Percentiles rank a stretch among this genome's conserved stretches.
These are phyloP conservation scores for Nasua narica DNA, from an alignment of 2,797 vertebrate species.

Conservation along the genomic window DNA sequence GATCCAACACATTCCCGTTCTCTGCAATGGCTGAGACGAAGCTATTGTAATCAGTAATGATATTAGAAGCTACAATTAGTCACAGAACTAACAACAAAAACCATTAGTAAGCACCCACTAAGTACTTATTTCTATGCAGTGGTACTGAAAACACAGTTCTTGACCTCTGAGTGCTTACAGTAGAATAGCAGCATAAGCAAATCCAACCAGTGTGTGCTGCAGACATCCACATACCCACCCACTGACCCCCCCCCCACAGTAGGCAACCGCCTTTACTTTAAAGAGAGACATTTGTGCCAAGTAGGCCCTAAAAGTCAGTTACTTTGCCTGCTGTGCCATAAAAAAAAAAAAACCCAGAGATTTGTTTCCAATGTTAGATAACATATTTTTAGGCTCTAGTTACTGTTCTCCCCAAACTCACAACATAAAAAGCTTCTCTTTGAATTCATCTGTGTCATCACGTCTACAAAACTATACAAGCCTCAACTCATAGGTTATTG, in stretches of 20 bases:
- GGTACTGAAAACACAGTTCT: slow-evolving; percentile 14
- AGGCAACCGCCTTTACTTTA: neutral
- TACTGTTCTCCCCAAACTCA: slow-evolving; percentile 14
- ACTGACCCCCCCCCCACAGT: neutral
- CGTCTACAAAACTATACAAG: neutral
- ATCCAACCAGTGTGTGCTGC: neutral
- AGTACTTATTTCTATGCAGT: neutral
- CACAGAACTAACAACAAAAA: neutral
- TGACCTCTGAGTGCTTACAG: neutral
- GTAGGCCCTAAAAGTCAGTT: neutral
- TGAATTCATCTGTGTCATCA: neutral
- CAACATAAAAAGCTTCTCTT: slow-evolving; percentile 1
- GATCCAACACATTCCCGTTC: neutral
- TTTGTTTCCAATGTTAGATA: neutral
- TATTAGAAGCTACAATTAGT: slow-evolving; percentile 27
- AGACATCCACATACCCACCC: neutral
- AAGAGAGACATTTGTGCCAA: neutral
- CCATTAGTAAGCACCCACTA: neutral
- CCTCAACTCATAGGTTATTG: neutral
- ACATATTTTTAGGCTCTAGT: neutral
- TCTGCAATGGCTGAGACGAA: neutral
- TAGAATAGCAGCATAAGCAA: neutral
- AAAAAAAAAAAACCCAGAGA: neutral
- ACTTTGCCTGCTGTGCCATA: neutral
- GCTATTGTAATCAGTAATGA: slow-evolving; percentile 36